Evolutionary conservation across 2,113 vertebrate species (phyloP).

Genomic region (Mugil cephalus): DNA sequence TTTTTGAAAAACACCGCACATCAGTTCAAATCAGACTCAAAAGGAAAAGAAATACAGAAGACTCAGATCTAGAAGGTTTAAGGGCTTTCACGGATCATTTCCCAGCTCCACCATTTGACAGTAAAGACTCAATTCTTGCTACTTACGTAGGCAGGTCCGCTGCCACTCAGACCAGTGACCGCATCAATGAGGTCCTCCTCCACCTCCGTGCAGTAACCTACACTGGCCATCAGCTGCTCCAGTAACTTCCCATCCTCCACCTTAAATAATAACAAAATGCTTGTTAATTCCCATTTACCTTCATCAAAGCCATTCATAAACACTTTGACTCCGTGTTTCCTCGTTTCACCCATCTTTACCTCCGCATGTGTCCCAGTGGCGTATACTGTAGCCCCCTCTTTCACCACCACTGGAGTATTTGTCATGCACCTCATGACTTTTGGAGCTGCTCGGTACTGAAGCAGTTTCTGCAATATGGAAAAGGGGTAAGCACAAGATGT

Average conservation of each 20-base stretch:
- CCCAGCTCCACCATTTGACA: neutral
- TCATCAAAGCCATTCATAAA: neutral
- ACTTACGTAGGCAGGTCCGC: conserved; percentile 96
- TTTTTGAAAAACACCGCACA: neutral
- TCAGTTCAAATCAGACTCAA: conserved; percentile 8
- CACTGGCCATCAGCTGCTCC: conserved; percentile 96
- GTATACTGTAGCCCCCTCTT: conserved; percentile 96
- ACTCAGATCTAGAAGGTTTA: neutral
- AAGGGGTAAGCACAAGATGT: neutral
- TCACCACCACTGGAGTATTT: conserved; percentile 96
- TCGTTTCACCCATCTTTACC: conserved; percentile 87
- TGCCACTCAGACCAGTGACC: conserved; percentile 96
- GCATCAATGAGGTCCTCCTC: conserved; percentile 98
- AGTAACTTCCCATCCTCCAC: conserved; percentile 93
- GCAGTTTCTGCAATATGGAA: conserved; percentile 88
- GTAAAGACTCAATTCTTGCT: too few relatives aligned
- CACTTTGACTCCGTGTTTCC: conserved; percentile 67
- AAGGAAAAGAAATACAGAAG: neutral
- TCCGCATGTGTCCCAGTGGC: conserved; percentile 92
- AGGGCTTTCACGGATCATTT: neutral
- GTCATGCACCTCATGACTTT: conserved; percentile 99
- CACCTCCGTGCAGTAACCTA: conserved; percentile 97
- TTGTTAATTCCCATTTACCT: neutral
- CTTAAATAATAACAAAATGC: conserved; percentile 44
- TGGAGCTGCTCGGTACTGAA: conserved; percentile 86